Base-by-base conservation (phyloP, 2,113 vertebrate species). In the Elaphurus davidianus region DNA sequence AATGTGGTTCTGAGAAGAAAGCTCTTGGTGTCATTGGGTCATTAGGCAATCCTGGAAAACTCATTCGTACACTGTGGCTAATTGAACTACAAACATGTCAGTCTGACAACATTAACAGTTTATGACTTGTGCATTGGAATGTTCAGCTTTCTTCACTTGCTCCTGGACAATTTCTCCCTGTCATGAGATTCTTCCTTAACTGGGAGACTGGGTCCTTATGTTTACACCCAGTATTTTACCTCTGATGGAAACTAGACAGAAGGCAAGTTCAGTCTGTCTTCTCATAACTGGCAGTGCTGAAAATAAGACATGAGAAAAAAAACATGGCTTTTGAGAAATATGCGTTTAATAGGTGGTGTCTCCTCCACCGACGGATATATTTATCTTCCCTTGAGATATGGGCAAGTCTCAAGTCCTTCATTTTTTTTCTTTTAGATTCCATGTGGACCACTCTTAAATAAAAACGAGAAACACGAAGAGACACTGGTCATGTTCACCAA, bases 401-500 rank as follows among this genome's bases (percentile, higher is more conserved):
- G 19, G 21, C 50, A 64, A 94, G 59, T 7, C 11, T 45, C 33
- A 17, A 5, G 6, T 0, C n/a, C 57, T 97, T 28, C 91, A 23
- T n/a, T 7, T 17, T 1, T 57, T 21, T 64, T 4, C 94, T 96
- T 97, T 83, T 27, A 99, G 99, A 97, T 85, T 97, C 94, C 91
- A 23, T 88, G 57, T 43, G 95, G 96, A 67, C 40, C 82, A 33
- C 28, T 90, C 71, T 94, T 92, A 90, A 96, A 6, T 54, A 98
- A 93, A 94, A 94, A 27, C 0, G 57, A 98, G 92, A 85, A 96
- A 30, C 7, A 4, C 7, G 25, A 45, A 36, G 54, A 94, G 54
- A 95, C 92, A 36, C 21, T 4, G 81, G 92, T 89, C 25, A 57
- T 97, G 87, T 47, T 94, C 47, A 14, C 55, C 33, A 79, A 90